Percentiles rank a stretch among this genome's conserved stretches.
phyloP scores from a whole-genome alignment of 2,113 vertebrate species.

The Nothoprocta perdicaria region DNA sequence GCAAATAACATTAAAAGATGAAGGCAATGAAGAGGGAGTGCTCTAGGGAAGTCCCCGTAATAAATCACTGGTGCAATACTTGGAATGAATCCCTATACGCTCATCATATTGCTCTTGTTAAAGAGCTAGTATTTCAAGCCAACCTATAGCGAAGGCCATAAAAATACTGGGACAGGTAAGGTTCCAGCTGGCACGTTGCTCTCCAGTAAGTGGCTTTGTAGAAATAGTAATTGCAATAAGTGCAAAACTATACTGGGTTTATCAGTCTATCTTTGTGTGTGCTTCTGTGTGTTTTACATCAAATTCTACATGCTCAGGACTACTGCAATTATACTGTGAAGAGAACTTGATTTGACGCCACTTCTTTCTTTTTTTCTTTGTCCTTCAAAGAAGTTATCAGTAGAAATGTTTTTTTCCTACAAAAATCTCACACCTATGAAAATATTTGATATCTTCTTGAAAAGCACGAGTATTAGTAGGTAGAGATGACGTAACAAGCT shows the following conservation, averaged over 20 bases:
- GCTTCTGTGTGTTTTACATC: not conserved
- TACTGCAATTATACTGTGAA: not conserved
- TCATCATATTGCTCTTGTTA: not conserved
- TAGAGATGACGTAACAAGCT: not conserved
- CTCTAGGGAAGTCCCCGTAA: not conserved
- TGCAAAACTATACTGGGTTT: not conserved
- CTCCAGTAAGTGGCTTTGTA: not conserved
- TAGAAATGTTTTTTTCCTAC: not conserved
- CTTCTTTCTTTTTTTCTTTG: not conserved
- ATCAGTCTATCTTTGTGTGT: not conserved
- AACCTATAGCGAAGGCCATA: not conserved
- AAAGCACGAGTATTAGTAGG: not conserved
- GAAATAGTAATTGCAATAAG: not conserved
- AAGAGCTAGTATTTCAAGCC: not conserved
- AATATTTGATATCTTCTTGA: not conserved
- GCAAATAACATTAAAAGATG: not conserved
- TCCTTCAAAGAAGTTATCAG: not conserved
- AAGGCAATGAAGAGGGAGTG: not conserved
- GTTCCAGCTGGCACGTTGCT: not conserved
- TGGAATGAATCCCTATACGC: not conserved
- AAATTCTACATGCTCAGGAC: not conserved
- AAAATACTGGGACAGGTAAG: not conserved
- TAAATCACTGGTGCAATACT: not conserved
- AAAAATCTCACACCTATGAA: not conserved
- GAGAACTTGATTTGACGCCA: not conserved